Percentiles rank a stretch among this genome's conserved stretches.
Conservation (phyloP, 2,113 vertebrate species). For the Cephalopholis sonnerati region DNA sequence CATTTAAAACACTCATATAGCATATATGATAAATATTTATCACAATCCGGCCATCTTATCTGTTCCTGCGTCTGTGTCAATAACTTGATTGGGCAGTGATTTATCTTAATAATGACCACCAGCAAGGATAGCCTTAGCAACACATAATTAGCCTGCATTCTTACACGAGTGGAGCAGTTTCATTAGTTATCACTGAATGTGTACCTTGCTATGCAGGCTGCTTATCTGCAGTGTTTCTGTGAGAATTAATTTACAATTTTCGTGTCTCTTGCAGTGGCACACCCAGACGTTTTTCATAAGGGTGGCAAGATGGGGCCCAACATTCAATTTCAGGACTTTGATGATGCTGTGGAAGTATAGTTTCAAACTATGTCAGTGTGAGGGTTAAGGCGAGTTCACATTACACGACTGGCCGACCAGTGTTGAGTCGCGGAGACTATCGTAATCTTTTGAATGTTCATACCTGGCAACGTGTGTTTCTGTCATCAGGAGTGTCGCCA, state of each 20-base stretch:
- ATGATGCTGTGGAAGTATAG: no score
- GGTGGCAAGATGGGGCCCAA: no score
- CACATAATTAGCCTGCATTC: constrained; percentile 42
- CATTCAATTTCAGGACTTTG: no score
- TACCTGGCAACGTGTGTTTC: no score
- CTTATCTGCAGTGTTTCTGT: constrained; percentile 20
- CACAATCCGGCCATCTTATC: constrained; percentile 21
- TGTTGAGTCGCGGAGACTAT: no score
- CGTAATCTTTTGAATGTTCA: no score
- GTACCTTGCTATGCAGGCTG: constrained; percentile 13
- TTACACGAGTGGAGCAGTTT: constrained; percentile 16
- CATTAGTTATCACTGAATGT: constrained; percentile 33
- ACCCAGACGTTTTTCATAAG: no score
- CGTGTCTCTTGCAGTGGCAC: background rate
- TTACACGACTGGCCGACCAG: no score
- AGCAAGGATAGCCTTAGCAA: constrained; percentile 29
- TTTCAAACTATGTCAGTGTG: no score
- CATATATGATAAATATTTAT: constrained; percentile 45
- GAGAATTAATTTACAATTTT: background rate
- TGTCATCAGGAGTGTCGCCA: no score
- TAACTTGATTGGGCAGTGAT: constrained; percentile 80
- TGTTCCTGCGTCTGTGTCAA: constrained; percentile 13
- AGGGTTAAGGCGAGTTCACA: no score
- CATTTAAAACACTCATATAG: background rate
- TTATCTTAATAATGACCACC: constrained; percentile 64